Evolutionary conservation across 2,113 vertebrate genomes (phyloP), one percentile per base, ranked within the genome.

Genomic region (Nerophis ophidion): DNA sequence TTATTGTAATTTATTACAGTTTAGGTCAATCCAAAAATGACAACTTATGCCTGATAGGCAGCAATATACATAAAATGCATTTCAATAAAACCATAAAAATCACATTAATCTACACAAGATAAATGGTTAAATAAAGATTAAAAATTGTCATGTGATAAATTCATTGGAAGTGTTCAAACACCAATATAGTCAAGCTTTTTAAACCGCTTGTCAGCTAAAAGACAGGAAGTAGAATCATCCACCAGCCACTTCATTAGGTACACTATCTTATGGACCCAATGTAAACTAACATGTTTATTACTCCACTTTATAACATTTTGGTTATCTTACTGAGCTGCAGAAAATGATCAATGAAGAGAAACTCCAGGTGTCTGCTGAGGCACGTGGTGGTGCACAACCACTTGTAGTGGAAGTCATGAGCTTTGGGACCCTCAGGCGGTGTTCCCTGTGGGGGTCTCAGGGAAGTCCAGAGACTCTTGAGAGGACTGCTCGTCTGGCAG

Each of bases 401-500:
- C 8, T 7, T 8, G 19, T 26, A 26, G 19, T 26, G 19, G 19
- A 26, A 26, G 19, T 26, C 19, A 26, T 40, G 1, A 8, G 6
- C 8, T 40, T 40, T 7, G 38, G 50, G 10, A 4, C 16, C 26
- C 26, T 85, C 58, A 85, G 63, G 61, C 58, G 17, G 61, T 63
- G 42, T 7, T n/a, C 0, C 12, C 17, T 55, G 34, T 65, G 35
- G 84, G 81, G 35, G 54, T 79, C 10, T 74, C 70, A 0, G 71
- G 72, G 48, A 65, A 0, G 1, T 51, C 19, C 14, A 70, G 63
- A 1, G 82, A 80, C 14, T 86, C 83, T 57, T 76, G 17, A 6
- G 86, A 80, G 0, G 67, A 64, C 11, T 69, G 48, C 8, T 86
- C 74, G 1, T 74, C 76, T 9, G 47, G n/a, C 0, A 90, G 84